phyloP scores from a whole-genome alignment of 2,888 invertebrate genomes.

The Crepidodera aurea region DNA sequence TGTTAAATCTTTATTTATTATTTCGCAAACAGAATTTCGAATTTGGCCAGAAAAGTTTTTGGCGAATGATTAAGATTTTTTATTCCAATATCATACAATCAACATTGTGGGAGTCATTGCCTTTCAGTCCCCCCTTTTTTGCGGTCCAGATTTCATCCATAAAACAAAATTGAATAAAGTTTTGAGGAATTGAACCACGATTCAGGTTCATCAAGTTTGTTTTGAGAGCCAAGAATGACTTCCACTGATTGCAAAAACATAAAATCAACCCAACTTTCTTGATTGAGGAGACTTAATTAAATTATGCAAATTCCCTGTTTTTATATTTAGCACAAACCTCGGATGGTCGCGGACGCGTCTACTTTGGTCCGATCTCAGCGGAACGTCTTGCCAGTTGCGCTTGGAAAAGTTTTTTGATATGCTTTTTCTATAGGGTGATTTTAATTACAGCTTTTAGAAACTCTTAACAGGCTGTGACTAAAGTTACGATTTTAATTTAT shows the following conservation, averaged over 20 bases:
- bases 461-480: no score
- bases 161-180: conserved; percentile 24
- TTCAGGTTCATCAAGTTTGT: conserved; percentile 37
- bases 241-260: conserved; percentile 60
- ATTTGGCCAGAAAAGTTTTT: no score
- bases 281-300: conserved; percentile 61
- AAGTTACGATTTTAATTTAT: no score
- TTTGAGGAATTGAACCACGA: conserved; percentile 12
- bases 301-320: conserved; percentile 56
- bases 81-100: neutral
- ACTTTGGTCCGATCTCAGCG: neutral
- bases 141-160: neutral
- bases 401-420: neutral
- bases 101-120: neutral
- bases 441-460: no score
- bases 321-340: conserved; percentile 46
- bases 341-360: neutral
- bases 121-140: neutral
- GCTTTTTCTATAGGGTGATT: neutral
- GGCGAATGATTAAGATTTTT: no score
- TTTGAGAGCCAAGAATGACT: conserved; percentile 52
- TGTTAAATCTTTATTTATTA: no score
- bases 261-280: conserved; percentile 56
- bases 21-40: no score
- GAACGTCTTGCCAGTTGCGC: neutral